Evolutionary conservation across 2,797 vertebrate genomes (phyloP).

Genomic region (Gallinago nigripennis): DNA sequence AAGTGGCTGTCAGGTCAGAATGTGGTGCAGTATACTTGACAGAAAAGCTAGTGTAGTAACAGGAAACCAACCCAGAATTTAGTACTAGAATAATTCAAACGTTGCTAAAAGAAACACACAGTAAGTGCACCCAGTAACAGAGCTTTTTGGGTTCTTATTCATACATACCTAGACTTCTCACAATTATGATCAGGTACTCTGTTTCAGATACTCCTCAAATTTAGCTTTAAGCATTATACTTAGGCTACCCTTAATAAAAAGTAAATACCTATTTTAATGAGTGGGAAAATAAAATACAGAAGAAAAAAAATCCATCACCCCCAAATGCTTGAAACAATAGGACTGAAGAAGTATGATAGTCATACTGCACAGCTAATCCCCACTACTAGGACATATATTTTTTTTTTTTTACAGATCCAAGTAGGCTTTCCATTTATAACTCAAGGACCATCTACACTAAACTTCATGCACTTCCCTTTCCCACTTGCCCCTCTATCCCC

Average conservation of each 20-base stretch:
- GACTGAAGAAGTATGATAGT: background rate
- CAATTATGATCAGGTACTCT: background rate
- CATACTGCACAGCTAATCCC: background rate
- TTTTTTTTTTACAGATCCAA: background rate
- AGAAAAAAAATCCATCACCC: background rate
- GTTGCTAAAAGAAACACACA: background rate
- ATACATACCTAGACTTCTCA: background rate
- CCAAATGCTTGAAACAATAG: background rate
- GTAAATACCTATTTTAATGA: background rate
- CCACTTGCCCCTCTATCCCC: background rate
- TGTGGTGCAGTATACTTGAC: background rate
- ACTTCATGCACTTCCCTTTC: background rate
- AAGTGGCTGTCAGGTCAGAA: slow-evolving; percentile 7
- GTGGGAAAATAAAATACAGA: background rate
- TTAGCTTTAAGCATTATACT: background rate
- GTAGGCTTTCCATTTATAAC: background rate
- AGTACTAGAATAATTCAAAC: background rate
- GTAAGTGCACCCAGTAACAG: background rate
- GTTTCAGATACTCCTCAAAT: background rate
- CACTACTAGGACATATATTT: background rate
- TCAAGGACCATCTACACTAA: background rate
- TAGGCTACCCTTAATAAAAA: background rate
- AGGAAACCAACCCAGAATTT: background rate
- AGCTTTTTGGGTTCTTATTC: background rate
- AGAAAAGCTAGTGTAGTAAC: background rate